Evolutionary conservation across 2,113 vertebrate genomes (phyloP).

Genomic region (Lipophrys pholis): DNA sequence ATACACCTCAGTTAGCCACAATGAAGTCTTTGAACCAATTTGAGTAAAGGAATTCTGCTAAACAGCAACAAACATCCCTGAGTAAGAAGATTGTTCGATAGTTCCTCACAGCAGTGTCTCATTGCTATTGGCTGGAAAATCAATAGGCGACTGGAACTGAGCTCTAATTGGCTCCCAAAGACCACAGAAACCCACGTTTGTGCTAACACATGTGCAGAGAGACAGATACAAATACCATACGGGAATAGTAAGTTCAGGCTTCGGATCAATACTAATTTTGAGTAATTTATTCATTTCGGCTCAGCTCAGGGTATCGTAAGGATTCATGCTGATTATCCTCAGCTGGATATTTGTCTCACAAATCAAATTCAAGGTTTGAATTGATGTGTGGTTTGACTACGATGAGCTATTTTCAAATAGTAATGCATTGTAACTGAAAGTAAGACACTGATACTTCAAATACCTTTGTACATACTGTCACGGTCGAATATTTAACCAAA

Average conservation of each 20-base stretch:
- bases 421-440: background rate
- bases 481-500: conserved; percentile 1
- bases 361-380: background rate
- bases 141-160: conserved; percentile 62
- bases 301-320: conserved; percentile 1
- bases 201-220: conserved; percentile 42
- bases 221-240: conserved; percentile 46
- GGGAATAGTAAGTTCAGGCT: conserved; percentile 50
- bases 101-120: conserved; percentile 55
- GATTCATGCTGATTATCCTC: conserved; percentile 13
- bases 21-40: conserved; percentile 58
- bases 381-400: background rate
- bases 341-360: conserved; percentile 14
- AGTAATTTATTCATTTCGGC: conserved; percentile 52
- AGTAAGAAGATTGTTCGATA: conserved; percentile 52
- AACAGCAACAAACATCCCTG: conserved; percentile 53
- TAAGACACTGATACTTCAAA: background rate
- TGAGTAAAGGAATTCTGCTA: conserved; percentile 52
- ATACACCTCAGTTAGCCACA: conserved; percentile 5
- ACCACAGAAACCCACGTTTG: conserved; percentile 47
- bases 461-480: background rate
- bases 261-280: conserved; percentile 61
- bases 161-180: conserved; percentile 71
- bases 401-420: background rate
- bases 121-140: conserved; percentile 78